Evolutionary conservation across 2,797 vertebrate genomes (phyloP), one percentile per base, ranked within the genome.

Genomic region (Arvicola amphibius): DNA sequence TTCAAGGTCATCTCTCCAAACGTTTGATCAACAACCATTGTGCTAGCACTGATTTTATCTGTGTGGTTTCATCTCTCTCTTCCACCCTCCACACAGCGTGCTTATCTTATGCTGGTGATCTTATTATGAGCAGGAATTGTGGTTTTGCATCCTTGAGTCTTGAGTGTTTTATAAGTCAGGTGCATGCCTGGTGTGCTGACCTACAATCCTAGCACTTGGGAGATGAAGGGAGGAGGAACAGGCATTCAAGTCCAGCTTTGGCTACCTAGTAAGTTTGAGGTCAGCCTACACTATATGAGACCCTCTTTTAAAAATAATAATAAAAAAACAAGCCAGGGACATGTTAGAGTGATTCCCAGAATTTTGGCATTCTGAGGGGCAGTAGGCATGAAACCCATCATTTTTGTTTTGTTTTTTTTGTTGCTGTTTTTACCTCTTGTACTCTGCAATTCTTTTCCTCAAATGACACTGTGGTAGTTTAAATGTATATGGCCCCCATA

Each of bases 1-100:
- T 88, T 34, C 85, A 46, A 93, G 91, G 80, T 59, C 67, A 86
- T 40, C 53, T 88, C 34, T 46, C 23, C 67, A 77, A 85, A 74
- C 11, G 51, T 40, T 87, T 88, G 61, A 79, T 43, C n/a, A 37
- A 27, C 43, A 40, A 81, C 43, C 48, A 76, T 80, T 65, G 89
- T 40, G 76, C 27, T 46, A 51, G 14, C 40, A 7, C 12, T 25
- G 46, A 61, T 51, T 37, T 34, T 59, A 86, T 10, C 37, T 3
- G 37, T n/a, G 23, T 80, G 53, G 27, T 80, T 90, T 74, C 46
- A 56, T 67, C 23, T 59, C 13, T 43, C 40, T 34, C 4, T 4
- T 3, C 17, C 0, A 12, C 0, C 12, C 11, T 6, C 2, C 11
- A 46, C n/a, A 32, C 23, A 53, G 17, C 14, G 29, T n/a, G 17